A percentile compares a stretch with the other conserved stretches of the same genome.
Conservation (phyloP, 2,797 vertebrate genomes). For the Danio aesculapii region DNA sequence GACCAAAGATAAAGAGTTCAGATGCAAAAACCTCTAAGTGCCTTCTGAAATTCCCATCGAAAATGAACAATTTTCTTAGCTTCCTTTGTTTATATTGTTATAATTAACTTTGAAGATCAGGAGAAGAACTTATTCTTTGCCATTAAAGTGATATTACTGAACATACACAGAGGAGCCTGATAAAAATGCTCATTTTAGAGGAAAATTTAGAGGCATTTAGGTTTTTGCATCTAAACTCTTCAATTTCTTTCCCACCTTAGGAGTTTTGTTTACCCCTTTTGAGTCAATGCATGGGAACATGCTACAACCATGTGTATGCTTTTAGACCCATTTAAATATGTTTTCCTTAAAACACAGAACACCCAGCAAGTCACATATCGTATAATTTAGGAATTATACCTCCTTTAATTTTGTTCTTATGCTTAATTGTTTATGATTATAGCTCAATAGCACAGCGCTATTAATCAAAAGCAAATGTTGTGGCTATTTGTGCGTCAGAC, state of each 20-base stretch:
- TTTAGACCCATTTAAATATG: conserved; percentile 48
- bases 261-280: conserved; percentile 6
- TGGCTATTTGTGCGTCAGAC: conserved; percentile 28
- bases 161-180: too few species aligned
- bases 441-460: conserved; percentile 5
- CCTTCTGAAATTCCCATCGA: too few species aligned
- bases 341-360: conserved; percentile 37
- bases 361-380: conserved; percentile 19
- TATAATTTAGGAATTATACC: conserved; percentile 45
- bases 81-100: too few species aligned
- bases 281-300: conserved; percentile 8
- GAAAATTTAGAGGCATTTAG: too few species aligned
- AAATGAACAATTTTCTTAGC: too few species aligned
- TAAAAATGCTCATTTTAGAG: too few species aligned
- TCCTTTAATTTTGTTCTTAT: conserved; percentile 33
- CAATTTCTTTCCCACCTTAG: conserved; percentile 6
- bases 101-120: too few species aligned
- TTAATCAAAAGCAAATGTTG: conserved; percentile 62
- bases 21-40: too few species aligned
- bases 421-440: conserved; percentile 46
- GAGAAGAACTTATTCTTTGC: too few species aligned
- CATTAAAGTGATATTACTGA: too few species aligned
- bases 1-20: too few species aligned
- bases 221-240: too few species aligned
- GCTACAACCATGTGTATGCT: conserved; percentile 28